Conservation (phyloP, 64 coral and sea anemone genomes). For the Stylophora pistillata region DNA sequence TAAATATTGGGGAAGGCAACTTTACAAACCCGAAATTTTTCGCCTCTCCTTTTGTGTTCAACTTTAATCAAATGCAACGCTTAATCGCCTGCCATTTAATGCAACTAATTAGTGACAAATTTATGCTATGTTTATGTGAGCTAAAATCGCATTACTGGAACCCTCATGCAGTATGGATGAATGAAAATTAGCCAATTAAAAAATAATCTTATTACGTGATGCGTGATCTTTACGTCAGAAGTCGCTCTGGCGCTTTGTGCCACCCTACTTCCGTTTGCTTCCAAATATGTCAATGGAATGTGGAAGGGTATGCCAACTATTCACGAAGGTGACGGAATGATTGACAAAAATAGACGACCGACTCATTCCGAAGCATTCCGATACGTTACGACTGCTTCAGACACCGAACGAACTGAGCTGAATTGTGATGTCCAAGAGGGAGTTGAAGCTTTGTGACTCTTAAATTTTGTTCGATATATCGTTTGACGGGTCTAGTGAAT, state of each 20-base stretch:
- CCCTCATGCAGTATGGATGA: background rate
- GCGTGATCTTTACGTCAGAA: background rate
- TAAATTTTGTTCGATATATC: background rate
- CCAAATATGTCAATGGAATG: conserved; percentile 30
- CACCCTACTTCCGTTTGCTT: conserved; percentile 39
- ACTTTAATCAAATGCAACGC: no score
- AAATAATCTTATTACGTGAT: background rate
- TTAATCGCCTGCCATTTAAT: no score
- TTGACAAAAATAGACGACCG: conserved; percentile 11
- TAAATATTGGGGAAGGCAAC: no score
- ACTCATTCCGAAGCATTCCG: conserved; percentile 18
- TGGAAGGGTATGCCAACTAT: background rate
- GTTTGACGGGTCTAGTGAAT: background rate
- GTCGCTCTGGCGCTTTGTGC: background rate
- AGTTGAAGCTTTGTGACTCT: background rate
- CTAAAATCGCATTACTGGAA: background rate
- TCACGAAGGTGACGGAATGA: background rate
- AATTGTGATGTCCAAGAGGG: background rate
- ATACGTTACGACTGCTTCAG: conserved; percentile 5
- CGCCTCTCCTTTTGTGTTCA: background rate
- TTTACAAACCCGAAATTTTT: background rate
- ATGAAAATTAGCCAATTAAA: background rate
- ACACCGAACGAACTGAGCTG: background rate
- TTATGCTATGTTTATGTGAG: background rate
- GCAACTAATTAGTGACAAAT: no score